Conservation (phyloP, 2,113 vertebrate species). For the Leptobrachium ailaonicum region DNA sequence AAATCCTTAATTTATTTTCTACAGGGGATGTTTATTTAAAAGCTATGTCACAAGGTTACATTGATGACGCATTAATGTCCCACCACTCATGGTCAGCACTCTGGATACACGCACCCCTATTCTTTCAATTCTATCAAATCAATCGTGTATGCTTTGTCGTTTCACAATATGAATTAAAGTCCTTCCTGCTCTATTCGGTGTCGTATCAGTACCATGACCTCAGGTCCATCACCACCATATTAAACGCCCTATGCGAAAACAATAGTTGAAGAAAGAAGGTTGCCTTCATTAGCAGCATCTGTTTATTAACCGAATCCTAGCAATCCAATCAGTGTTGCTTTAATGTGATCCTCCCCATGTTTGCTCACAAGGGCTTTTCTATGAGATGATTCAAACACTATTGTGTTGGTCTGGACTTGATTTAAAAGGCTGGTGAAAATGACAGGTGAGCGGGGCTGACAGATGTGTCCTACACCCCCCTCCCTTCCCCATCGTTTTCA, state of each 20-base stretch:
- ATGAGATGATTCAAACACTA: constrained; percentile 52
- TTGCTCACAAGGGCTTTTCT: constrained; percentile 57
- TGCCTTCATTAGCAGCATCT: constrained; percentile 53
- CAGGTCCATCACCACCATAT: constrained; percentile 21
- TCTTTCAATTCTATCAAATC: too few relatives aligned
- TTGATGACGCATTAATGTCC: too few relatives aligned
- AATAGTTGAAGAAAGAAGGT: constrained; percentile 41
- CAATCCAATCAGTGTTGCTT: constrained; percentile 59
- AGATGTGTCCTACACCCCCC: not conserved
- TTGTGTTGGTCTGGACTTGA: constrained; percentile 47
- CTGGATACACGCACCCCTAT: too few relatives aligned
- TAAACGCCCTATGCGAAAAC: not conserved
- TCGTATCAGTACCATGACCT: not conserved
- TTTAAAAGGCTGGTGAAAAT: constrained; percentile 53
- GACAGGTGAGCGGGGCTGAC: constrained; percentile 53
- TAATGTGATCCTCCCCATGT: constrained; percentile 54
- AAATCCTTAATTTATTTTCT: too few relatives aligned
- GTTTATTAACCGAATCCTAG: constrained; percentile 58
- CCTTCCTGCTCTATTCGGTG: not conserved
- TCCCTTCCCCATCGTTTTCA: not conserved
- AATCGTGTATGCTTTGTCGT: too few relatives aligned
- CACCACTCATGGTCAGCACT: too few relatives aligned
- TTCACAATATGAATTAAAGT: not conserved
- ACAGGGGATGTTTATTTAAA: too few relatives aligned
- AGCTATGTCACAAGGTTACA: too few relatives aligned